Evolutionary conservation across 2,113 vertebrate species (phyloP).

Genomic region (Eulemur rufifrons): DNA sequence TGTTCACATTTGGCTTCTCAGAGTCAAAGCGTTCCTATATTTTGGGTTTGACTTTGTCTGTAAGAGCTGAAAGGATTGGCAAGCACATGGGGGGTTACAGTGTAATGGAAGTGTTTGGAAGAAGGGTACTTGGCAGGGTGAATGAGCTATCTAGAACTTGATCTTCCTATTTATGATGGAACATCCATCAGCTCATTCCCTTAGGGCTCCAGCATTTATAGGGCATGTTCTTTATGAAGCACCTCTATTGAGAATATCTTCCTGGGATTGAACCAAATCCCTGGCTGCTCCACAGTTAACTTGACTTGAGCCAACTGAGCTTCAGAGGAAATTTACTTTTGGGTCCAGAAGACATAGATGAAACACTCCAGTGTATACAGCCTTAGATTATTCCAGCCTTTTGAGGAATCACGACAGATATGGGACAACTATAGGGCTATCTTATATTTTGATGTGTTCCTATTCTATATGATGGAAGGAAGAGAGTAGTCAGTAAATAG

Average conservation of each 20-base stretch:
- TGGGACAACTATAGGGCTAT: neutral
- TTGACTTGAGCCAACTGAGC: neutral
- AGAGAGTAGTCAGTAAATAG: neutral
- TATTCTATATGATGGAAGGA: neutral
- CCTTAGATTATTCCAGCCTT: neutral
- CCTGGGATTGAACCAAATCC: neutral
- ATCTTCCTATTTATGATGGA: neutral
- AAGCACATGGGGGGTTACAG: neutral
- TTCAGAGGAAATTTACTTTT: neutral
- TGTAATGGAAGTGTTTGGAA: neutral
- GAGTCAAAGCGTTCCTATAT: neutral
- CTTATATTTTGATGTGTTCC: neutral
- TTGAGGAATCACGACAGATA: neutral
- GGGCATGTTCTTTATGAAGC: neutral
- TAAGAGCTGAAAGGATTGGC: neutral
- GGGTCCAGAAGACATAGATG: neutral
- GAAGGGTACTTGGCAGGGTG: neutral
- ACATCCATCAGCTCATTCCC: neutral
- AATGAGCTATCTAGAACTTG: neutral
- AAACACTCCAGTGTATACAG: neutral
- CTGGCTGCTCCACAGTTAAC: neutral
- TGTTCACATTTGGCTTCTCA: neutral
- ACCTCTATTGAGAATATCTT: neutral
- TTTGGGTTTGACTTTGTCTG: neutral
- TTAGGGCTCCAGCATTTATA: neutral